Base-by-base conservation (phyloP, 2,888 invertebrate species). In the Andrena marginata region DNA sequence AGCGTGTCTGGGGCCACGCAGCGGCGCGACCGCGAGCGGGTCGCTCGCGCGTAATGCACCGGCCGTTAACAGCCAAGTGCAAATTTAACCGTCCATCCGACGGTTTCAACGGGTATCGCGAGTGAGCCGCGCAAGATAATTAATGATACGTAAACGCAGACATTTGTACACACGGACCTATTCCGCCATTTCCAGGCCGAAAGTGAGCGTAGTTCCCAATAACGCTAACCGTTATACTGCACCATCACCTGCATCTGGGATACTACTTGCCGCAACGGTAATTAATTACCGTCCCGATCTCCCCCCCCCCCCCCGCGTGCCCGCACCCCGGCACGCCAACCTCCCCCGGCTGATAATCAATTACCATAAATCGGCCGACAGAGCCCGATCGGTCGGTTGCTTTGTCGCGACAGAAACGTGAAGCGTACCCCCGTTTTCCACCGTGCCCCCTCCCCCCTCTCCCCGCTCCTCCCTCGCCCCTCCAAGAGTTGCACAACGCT, bases 141-240 rank as follows among this genome's bases (percentile, higher is more conserved):
- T 82, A 82, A 82, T 80, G 74, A 70, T 74, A 80, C 69, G 69
- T 80, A 80, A 82, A 82, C 74, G 69, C 81, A 80, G 81, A 80
- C 74, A 82, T 73, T 69, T 74, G 81, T 81, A 81, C 81, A 74
- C 74, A 81, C 69, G 65, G 56, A 70, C 59, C 80, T 63, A 74
- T 70, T 69, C 49, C 80, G 68, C 20, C 49, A 26, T 20, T 51
- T 16, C 56, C 56, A 56, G 62, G 26, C 70, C 59, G 80, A 80
- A 82, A 82, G 74, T 80, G 81, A 82, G 65, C 68, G 68, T 54
- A 70, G 73, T 51, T 70, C 69, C 56, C 69, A 70, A 80, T 80
- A 80, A 81, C 73, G 80, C 56, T 80, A 69, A 64, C 69, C 63
- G 48, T 69, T 54, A 63, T 31, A 56, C 51, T 48, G 71, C 81